Base-by-base conservation (phyloP, 2,797 vertebrate genomes). In the Alca torda region DNA sequence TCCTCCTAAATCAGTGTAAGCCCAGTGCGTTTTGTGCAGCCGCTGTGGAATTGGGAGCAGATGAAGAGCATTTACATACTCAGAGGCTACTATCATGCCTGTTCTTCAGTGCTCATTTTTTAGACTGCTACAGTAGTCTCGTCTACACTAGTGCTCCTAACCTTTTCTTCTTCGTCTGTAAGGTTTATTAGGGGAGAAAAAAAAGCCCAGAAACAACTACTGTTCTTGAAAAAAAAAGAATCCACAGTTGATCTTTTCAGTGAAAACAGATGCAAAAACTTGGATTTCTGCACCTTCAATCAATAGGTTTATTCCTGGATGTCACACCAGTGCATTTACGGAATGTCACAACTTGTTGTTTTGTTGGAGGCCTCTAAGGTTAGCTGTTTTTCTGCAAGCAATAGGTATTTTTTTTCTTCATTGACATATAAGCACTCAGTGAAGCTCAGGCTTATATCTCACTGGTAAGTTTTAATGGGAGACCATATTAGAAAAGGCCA, bases 1-100 rank as follows among this genome's bases (percentile, higher is more conserved):
- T 78, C 72, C 94, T 93, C 73, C 75, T 95, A 89, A 92, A 87
- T 94, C 92, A 93, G 19, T 45, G 75, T 60, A 68, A 94, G 64
- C 25, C 53, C 60, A 60, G 50, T 21, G 35, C 2, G 0, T 84
- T 90, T 75, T 68, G 68, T 78, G 73, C 69, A 91, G 75, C 73
- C 2, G 16, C 41, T 89, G 73, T 77, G 75, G 78, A 77, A 14
- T 2, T 79, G 57, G 60, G 60, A 91, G 75, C 45, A 80, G 56
- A 93, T 63, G 87, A 91, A 68, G 37, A 89, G 13, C 30, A 53
- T 86, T 84, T 87, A 59, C 51, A 46, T 80, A 82, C 51, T 60
- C 5, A 0, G 2, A 90, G 46, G 28, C 45, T 79, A 17, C 28
- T 50, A 19, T 65, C 33, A 53, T 33, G 19, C 18, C 33, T 15